Percentiles rank a stretch among this genome's conserved stretches.
These are phyloP conservation scores for Limanda limanda DNA, from an alignment of 2,113 vertebrate genomes.

Conservation along the genomic window DNA sequence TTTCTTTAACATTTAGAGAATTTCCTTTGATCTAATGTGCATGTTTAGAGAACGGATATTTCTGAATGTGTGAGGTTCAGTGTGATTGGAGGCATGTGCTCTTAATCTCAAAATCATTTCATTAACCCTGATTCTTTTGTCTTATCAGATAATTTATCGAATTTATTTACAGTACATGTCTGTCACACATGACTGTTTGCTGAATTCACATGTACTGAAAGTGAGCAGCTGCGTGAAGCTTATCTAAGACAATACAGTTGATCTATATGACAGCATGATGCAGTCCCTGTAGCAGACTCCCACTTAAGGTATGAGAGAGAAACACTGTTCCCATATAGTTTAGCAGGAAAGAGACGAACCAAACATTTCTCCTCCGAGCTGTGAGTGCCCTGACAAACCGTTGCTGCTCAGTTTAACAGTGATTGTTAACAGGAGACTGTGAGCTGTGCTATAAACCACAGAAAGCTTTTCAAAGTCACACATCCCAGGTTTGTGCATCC, in stretches of 20 bases:
- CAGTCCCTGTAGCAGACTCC: constrained; percentile 30
- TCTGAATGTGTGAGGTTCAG: no score
- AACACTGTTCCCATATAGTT: constrained; percentile 19
- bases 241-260: constrained; percentile 28
- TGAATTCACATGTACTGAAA: constrained; percentile 22
- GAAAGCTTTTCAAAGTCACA: neutral
- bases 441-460: neutral
- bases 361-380: constrained; percentile 27
- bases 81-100: no score
- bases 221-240: constrained; percentile 14
- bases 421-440: constrained; percentile 5
- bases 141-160: neutral
- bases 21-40: no score
- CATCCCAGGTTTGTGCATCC: neutral
- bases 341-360: constrained; percentile 28
- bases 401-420: constrained; percentile 27
- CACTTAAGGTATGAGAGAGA: constrained; percentile 30
- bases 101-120: no score
- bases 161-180: constrained; percentile 9
- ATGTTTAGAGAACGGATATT: no score
- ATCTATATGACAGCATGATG: constrained; percentile 42
- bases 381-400: constrained; percentile 27
- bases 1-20: no score
- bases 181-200: constrained; percentile 9
- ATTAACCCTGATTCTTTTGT: neutral